Evolutionary conservation across 2,113 vertebrate genomes (phyloP).

Genomic region (Muscicapa adusta): DNA sequence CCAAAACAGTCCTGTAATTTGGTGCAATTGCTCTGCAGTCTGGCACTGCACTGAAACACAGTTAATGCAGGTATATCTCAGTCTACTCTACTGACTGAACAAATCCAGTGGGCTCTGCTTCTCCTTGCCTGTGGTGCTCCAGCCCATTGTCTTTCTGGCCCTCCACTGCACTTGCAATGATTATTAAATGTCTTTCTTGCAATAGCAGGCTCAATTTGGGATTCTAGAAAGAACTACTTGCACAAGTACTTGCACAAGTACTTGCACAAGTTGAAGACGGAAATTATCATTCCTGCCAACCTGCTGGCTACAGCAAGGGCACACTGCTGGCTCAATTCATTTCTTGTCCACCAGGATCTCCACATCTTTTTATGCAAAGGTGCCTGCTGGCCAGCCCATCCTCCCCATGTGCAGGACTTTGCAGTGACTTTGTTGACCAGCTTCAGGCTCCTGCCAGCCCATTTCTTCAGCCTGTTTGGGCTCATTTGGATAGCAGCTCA

Average conservation of each 20-base stretch:
- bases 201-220: background rate
- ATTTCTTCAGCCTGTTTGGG: background rate
- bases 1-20: background rate
- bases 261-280: background rate
- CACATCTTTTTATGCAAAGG: background rate
- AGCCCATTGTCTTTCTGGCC: fast-evolving
- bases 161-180: background rate
- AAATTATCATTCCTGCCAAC: background rate
- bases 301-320: background rate
- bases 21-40: background rate
- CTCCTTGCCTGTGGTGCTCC: background rate
- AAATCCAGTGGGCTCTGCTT: background rate
- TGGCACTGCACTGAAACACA: background rate
- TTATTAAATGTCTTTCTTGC: background rate
- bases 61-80: background rate
- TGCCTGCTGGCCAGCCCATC: background rate
- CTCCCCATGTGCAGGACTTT: background rate
- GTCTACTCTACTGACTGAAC: background rate
- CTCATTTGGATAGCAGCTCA: background rate
- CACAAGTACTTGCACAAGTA: fast-evolving
- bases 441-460: background rate
- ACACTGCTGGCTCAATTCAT: background rate
- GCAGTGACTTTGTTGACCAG: background rate
- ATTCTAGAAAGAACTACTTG: background rate
- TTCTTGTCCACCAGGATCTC: background rate